Evolutionary conservation across 2,797 vertebrate species (phyloP), one percentile per base, ranked within the genome.

Genomic region (Pitangus sulphuratus): DNA sequence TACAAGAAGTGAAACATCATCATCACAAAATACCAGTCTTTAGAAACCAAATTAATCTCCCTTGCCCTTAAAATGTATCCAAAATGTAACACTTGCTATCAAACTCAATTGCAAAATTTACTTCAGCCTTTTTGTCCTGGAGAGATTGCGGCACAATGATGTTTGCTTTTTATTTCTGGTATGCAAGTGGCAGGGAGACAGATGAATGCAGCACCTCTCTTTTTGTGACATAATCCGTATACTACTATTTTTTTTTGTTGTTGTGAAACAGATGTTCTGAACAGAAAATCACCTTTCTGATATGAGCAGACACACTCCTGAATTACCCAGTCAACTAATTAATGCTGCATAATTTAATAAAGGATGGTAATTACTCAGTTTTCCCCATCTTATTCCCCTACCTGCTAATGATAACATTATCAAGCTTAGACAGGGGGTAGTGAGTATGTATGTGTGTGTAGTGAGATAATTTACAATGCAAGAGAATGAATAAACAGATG

Each of bases 271-370:
- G 94, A 89, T 87, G 93, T 85, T 94, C 92, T 82, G 90, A 95
- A 93, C 87, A 53, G 72, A 94, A 93, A 96, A 92, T 82, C 87
- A 93, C 79, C 30, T 31, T 94, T 96, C 58, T 4, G 6, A 78
- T 89, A 88, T 47, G 83, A 96, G 69, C 86, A 97, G 85, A 94
- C 6, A 0, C 60, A 92, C 70, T 88, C 94, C 87, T 92, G 84
- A 94, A 87, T 89, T 92, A 96, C 37, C 61, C 54, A 91, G 70
- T 88, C 76, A 92, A 78, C 78, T 95, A 96, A 97, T 97, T 96
- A 96, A 95, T 96, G 92, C 89, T 88, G 95, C 83, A 94, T 97
- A 95, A 97, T 97, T 96, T 95, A 97, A 95, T 95, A 96, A 97
- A 94, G 81, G 42, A 91, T 93, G 60, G 47, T 83, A 96, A 96